Evolutionary conservation across 2,888 invertebrate genomes (phyloP).

Genomic region (Mechanitis mazaeus): DNA sequence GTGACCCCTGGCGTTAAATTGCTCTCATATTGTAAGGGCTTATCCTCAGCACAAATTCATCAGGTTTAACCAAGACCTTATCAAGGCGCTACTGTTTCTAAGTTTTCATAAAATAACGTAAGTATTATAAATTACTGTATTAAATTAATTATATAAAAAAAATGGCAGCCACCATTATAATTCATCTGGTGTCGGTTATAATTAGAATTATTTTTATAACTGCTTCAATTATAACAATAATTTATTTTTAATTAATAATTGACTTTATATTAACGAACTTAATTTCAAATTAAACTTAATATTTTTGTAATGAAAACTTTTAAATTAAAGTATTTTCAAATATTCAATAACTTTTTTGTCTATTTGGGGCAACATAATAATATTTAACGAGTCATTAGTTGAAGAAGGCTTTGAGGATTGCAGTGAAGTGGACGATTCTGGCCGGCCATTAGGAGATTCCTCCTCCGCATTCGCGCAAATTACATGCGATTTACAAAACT

Average conservation of each 20-base stretch:
- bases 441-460: conserved; percentile 54
- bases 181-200: too few relatives aligned
- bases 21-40: conserved; percentile 5
- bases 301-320: too few relatives aligned
- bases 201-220: too few relatives aligned
- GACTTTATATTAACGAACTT: too few relatives aligned
- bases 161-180: too few relatives aligned
- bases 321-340: neutral
- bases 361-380: conserved; percentile 15
- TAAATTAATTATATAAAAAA: too few relatives aligned
- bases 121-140: too few relatives aligned
- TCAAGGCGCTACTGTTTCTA: neutral
- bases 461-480: conserved; percentile 51
- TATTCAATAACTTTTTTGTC: neutral
- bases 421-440: conserved; percentile 46
- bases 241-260: too few relatives aligned
- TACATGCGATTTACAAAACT: conserved; percentile 59
- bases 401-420: conserved; percentile 30
- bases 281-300: too few relatives aligned
- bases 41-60: neutral
- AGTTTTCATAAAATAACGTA: too few relatives aligned
- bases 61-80: conserved; percentile 1
- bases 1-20: conserved; percentile 1
- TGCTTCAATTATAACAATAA: too few relatives aligned
- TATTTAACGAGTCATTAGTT: conserved; percentile 23